A percentile compares a stretch with the other conserved stretches of the same genome.
phyloP scores from a whole-genome alignment of 2,888 invertebrate genomes.

The Drosophila longiperda region DNA sequence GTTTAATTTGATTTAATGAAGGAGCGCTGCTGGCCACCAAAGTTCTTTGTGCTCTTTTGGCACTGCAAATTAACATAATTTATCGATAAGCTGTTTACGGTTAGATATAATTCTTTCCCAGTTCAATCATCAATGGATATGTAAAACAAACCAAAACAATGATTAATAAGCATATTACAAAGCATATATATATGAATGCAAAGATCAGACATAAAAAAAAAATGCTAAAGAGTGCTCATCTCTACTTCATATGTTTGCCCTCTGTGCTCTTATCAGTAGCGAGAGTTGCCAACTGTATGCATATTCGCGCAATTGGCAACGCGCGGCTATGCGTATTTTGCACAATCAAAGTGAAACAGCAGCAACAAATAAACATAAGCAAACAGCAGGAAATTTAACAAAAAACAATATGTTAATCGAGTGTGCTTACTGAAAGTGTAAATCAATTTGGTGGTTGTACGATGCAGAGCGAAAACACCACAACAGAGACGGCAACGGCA shows the following conservation, averaged over 20 bases:
- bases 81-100: not conserved
- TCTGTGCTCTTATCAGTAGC: conserved; percentile 46
- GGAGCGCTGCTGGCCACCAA: not conserved
- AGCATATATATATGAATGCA: not conserved
- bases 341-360: conserved; percentile 45
- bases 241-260: conserved; percentile 20
- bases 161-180: too few relatives aligned
- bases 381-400: conserved; percentile 13
- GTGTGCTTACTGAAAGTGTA: conserved; percentile 16
- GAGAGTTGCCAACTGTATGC: conserved; percentile 45
- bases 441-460: conserved; percentile 20
- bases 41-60: not conserved
- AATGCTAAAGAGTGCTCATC: conserved; percentile 4
- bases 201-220: not conserved
- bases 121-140: not conserved
- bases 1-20: not conserved
- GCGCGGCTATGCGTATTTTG: conserved; percentile 49
- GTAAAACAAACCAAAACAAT: not conserved
- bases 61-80: conserved; percentile 1
- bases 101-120: not conserved
- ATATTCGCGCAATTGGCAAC: conserved; percentile 43
- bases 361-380: conserved; percentile 54
- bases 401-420: conserved; percentile 36
- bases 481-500: conserved; percentile 9
- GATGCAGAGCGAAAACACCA: conserved; percentile 30